Conservation (phyloP, 1,140 invertebrate species). For the Triops cancriformis region DNA sequence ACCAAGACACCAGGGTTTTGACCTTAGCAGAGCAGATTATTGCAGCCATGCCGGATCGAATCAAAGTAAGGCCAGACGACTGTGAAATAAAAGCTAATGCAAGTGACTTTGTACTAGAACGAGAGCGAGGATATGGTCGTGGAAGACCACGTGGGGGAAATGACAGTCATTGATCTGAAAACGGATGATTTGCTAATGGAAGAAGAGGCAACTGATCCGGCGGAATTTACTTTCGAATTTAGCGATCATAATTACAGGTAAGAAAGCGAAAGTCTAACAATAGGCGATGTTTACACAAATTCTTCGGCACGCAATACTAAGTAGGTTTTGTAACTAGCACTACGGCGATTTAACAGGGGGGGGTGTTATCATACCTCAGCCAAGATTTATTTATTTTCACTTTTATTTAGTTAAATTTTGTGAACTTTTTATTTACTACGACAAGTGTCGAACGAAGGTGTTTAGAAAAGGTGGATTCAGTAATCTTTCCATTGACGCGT, state of each 20-base stretch:
- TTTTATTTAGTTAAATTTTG: no score
- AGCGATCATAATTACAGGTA: conserved; percentile 68
- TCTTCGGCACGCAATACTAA: background rate
- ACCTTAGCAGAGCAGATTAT: conserved; percentile 96
- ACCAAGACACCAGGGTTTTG: conserved; percentile 82
- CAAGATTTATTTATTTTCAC: no score
- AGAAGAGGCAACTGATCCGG: conserved; percentile 39
- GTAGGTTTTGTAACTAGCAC: no score
- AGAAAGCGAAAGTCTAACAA: background rate
- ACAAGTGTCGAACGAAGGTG: no score
- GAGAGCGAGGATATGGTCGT: conserved; percentile 28
- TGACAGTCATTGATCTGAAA: conserved; percentile 23
- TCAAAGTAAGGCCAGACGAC: conserved; percentile 57
- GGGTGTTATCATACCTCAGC: no score
- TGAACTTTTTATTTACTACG: no score
- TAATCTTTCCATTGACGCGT: no score
- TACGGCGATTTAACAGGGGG: no score
- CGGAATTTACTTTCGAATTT: conserved; percentile 66
- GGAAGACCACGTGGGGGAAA: conserved; percentile 16
- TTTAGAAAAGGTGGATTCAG: no score
- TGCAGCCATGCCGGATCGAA: conserved; percentile 90
- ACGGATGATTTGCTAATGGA: conserved; percentile 29
- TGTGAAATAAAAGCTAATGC: background rate
- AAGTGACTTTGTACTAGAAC: conserved; percentile 16
- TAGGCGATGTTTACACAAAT: background rate